A percentile compares a stretch with the other conserved stretches of the same genome.
Evolutionary conservation across 2,888 invertebrate genomes (phyloP).

Genomic region (Asteroscopus sphinx): DNA sequence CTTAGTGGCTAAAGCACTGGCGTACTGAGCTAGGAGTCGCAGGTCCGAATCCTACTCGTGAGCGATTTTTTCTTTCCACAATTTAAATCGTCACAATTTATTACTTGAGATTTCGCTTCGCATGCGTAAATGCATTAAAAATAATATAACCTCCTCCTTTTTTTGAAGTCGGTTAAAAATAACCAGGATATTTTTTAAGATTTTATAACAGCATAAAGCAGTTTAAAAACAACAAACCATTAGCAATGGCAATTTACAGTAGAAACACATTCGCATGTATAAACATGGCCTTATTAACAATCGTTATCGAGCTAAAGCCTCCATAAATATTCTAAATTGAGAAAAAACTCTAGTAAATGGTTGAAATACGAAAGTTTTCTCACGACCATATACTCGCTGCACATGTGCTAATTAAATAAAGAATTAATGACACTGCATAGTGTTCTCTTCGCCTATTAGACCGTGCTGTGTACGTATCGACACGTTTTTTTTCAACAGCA

Average conservation of each 20-base stretch:
- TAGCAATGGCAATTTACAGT: background rate
- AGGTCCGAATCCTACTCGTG: no score
- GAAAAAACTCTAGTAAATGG: slow-evolving; percentile 34
- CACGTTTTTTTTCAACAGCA: slow-evolving; percentile 42
- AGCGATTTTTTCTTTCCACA: no score
- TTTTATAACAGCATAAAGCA: no score
- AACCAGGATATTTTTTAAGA: no score
- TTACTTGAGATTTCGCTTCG: no score
- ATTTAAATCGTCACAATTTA: no score
- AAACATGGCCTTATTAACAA: slow-evolving; percentile 24
- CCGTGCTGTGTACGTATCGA: slow-evolving; percentile 25
- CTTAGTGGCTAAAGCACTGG: no score
- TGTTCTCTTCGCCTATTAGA: slow-evolving; percentile 47
- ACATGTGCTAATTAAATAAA: slow-evolving; percentile 56
- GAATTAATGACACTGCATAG: slow-evolving; percentile 48
- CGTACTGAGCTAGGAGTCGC: no score
- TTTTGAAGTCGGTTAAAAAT: no score
- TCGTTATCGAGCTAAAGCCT: slow-evolving; percentile 14
- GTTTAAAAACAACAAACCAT: no score
- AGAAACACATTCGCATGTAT: slow-evolving; percentile 3
- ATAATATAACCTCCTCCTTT: no score
- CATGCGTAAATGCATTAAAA: no score
- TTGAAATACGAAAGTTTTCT: slow-evolving; percentile 61
- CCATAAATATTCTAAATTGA: slow-evolving; percentile 17
- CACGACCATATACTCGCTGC: slow-evolving; percentile 50